Base-by-base conservation (phyloP, 2,888 invertebrate genomes). In the Hyposoter didymator region DNA sequence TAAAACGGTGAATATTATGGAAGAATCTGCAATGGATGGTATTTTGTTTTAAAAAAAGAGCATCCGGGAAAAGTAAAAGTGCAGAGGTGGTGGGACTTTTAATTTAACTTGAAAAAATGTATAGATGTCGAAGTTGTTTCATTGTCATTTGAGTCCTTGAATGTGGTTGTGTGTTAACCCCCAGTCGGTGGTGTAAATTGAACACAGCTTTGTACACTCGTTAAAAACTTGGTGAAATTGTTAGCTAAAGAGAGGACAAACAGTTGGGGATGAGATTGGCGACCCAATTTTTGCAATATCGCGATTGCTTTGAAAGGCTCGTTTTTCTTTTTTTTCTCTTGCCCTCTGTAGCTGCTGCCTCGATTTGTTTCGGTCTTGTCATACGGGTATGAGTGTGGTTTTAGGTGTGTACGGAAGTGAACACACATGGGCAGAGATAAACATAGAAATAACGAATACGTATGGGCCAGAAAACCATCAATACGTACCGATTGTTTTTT, bases 401-500 rank as follows among this genome's bases (percentile, higher is more conserved):
- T 28, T 59, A 28, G 70, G 28, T 62, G 62, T 47, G 22, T 32
- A 22, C 69, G 76, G 76, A 76, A 73, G 70, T 80, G 45, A 83
- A 59, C 74, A 55, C 52, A 67, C 28, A 17, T 32, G 69, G 14
- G n/a, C 28, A 59, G 14, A 6, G 5, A 14, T 28, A 59, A 0
- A 22, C 22, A 12, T 12, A 59, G 59, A 59, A 59, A 28, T 28
- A 59, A 59, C 59, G 59, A 12, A 59, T 14, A 28, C 17, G 76
- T 32, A 6, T 72, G 39, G 8, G 14, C 39, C 49, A 47, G 52
- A 66, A 78, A 69, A 59, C 47, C 70, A 79, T 82, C 82, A 49
- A 84, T 81, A 78, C 45, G 55, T 74, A 75, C 52, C 66, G 75
- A 82, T 85, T 85, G 82, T 78, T 85, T 82, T 79, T 78, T 22